phyloP scores from a whole-genome alignment of 2,888 invertebrate genomes.

The Dynastes tityus region DNA sequence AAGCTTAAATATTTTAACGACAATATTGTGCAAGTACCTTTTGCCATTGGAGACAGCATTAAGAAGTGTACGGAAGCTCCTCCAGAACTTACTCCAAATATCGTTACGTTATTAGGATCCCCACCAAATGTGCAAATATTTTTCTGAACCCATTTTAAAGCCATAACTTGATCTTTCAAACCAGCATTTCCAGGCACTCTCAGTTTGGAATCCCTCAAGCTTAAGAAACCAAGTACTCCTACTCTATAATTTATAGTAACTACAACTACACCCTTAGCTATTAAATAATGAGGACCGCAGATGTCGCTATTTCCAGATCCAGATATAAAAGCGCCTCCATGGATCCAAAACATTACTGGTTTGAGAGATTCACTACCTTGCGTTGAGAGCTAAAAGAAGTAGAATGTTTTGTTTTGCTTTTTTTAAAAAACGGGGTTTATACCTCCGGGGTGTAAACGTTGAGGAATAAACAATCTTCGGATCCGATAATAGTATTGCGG shows the following conservation, averaged over 20 bases:
- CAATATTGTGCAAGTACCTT: slow-evolving; percentile 15
- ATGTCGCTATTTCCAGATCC: slow-evolving; percentile 65
- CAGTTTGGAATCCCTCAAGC: slow-evolving; percentile 69
- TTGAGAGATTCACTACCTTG: slow-evolving; percentile 6
- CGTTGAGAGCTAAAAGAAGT: slow-evolving; percentile 8
- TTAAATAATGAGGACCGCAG: slow-evolving; percentile 66
- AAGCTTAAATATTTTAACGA: too few relatives aligned
- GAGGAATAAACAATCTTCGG: slow-evolving; percentile 70
- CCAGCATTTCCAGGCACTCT: slow-evolving; percentile 73
- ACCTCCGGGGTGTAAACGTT: slow-evolving; percentile 65
- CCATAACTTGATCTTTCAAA: slow-evolving; percentile 73
- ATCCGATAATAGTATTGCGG: slow-evolving; percentile 68
- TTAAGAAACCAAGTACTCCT: slow-evolving; percentile 68
- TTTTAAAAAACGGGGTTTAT: slow-evolving; percentile 31
- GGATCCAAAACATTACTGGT: slow-evolving; percentile 71
- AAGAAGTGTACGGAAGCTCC: slow-evolving; percentile 71
- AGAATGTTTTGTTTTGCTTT: background rate
- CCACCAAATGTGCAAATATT: slow-evolving; percentile 73
- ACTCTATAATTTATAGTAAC: slow-evolving; percentile 66
- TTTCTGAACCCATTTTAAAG: slow-evolving; percentile 72
- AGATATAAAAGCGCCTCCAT: slow-evolving; percentile 68
- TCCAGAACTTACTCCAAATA: slow-evolving; percentile 74
- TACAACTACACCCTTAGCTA: slow-evolving; percentile 66
- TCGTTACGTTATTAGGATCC: slow-evolving; percentile 72
- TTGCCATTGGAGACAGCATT: slow-evolving; percentile 71